Percentiles rank a stretch among this genome's conserved stretches.
Conservation (phyloP, 2,888 invertebrate species). For the Machimus atricapillus region DNA sequence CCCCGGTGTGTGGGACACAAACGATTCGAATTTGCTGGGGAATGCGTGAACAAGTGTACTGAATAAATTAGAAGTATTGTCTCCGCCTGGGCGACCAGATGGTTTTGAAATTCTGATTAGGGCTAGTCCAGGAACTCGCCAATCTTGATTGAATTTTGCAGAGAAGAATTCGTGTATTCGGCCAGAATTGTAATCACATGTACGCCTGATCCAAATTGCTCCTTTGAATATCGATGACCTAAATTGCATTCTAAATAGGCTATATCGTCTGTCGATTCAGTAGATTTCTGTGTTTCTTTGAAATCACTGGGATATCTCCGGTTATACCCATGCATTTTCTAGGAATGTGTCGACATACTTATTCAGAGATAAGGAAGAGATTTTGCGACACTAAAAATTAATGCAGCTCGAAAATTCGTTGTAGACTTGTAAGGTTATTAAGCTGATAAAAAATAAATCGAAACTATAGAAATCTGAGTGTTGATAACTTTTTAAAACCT, state of each 20-base stretch:
- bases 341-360: neutral
- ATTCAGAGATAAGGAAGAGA: neutral
- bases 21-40: neutral
- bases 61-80: neutral
- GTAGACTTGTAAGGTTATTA: neutral
- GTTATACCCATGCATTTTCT: neutral
- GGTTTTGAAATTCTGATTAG: neutral
- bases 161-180: neutral
- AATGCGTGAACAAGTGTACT: neutral
- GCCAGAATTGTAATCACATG: neutral
- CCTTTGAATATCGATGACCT: neutral
- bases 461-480: neutral
- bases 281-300: neutral
- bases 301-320: neutral
- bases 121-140: neutral
- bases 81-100: neutral
- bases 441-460: neutral
- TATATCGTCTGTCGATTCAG: neutral
- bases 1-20: neutral
- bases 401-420: neutral
- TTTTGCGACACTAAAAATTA: neutral
- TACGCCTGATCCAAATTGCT: neutral
- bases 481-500: too few relatives aligned
- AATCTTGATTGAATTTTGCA: neutral
- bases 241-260: neutral